These are phyloP conservation scores for Ptilonorhynchus violaceus DNA, from an alignment of 2,113 vertebrate genomes.

Conservation along the genomic window DNA sequence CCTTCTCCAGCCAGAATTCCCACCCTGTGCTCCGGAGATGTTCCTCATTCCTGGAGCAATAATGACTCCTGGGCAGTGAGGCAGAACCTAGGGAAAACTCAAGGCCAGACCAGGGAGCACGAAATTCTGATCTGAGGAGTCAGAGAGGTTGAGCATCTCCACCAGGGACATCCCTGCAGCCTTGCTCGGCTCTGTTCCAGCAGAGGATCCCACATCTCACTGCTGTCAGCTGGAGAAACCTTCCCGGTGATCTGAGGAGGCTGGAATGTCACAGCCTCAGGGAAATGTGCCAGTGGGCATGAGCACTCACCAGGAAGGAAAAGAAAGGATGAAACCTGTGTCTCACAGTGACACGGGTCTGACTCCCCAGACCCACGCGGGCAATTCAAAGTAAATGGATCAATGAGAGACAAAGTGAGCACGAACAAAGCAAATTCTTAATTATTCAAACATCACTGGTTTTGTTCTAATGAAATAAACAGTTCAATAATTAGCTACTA, in stretches of 20 bases:
- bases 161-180: neutral
- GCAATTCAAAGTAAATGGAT: neutral
- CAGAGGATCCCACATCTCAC: fast-evolving
- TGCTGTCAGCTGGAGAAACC: neutral
- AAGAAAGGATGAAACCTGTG: neutral
- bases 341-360: fast-evolving
- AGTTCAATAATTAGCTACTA: neutral
- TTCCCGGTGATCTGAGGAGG: fast-evolving
- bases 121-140: fast-evolving
- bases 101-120: fast-evolving
- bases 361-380: fast-evolving
- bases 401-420: neutral
- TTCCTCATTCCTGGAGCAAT: neutral
- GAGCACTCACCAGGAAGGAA: fast-evolving
- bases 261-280: neutral
- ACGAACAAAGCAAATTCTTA: neutral
- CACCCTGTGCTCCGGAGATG: neutral
- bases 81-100: neutral
- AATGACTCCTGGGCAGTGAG: fast-evolving
- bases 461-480: neutral
- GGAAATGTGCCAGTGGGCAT: fast-evolving
- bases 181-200: fast-evolving
- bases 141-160: neutral
- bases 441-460: neutral
- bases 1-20: neutral